Evolutionary conservation across 2,888 invertebrate genomes (phyloP), one percentile per base, ranked within the genome.

Genomic region (Dione vanillae): DNA sequence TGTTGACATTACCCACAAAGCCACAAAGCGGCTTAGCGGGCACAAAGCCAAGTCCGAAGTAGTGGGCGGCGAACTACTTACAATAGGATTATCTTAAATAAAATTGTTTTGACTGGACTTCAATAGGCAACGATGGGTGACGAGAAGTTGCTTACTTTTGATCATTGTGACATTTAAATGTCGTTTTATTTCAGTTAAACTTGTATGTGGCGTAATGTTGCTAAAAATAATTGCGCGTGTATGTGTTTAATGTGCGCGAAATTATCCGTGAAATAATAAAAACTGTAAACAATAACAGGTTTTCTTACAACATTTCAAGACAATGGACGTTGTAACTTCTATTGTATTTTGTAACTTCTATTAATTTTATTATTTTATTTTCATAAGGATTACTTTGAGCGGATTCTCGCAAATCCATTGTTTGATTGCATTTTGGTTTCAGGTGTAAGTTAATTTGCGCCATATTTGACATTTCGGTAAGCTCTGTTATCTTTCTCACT

Each of bases 1-100:
- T 61, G 61, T 67, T 67, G 59, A 59, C 41, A 41, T 67, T 51
- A 59, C 58, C 67, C 67, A 67, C 49, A 67, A 59, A 40, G 49
- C 49, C 40, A 47, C 49, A 49, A 58, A 58, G 58, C 20, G 47
- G 67, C 20, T 49, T 27, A 41, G 20, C 40, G 51, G 58, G 66
- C 11, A 61, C 16, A 61, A 61, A 11, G 49, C 6, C 52, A 41
- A 20, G 65, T 52, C 65, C 68, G 51, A 41, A 54, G 10, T 6
- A 54, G 68, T 37, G 62, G 61, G 68, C 45, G 68, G 68, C 52
- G 67, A 43, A 35, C 19, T 54, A 14, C 14, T 43, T 12, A 52
- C 43, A 54, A 62, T 68, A 43, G 35, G 61, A 62, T 68, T 68
- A 62, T 54, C 27, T 16, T 49, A 20, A 20, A 61, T 14, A 59